Evolutionary conservation across 2,888 invertebrate species (phyloP), one percentile per base, ranked within the genome.

Genomic region (Drosophila merina): DNA sequence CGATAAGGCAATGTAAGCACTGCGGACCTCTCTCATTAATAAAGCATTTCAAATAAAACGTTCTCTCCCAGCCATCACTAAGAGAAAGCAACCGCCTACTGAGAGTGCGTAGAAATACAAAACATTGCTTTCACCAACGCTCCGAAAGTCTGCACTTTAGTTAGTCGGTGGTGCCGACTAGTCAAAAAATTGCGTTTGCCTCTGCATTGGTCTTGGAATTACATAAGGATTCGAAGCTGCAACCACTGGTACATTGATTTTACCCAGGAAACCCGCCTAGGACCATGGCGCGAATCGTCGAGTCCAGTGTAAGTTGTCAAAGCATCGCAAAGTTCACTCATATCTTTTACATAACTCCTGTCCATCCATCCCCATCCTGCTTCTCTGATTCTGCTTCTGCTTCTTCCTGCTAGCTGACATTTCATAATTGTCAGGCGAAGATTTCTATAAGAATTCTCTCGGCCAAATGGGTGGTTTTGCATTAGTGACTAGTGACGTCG

Each of bases 241-340:
- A 36, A 4, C 2, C 28, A 47, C 38, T 47, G 30, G 48, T 64
- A 64, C 57, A 76, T 77, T 77, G 69, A 77, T 74, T 79, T 42
- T 14, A 9, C 44, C 8, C 44, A 25, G 66, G 54, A 36, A 12
- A 36, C 36, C 42, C 44, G 20, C 31, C 60, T 4, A 48, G 55
- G 58, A 55, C 66, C 26, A 83, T 83, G 82, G 82, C 82, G 49
- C 82, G 82, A 52, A 40, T 80, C 38, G 64, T 83, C 55, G 82
- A 86, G 48, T 86, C 59, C 73, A 86, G 80, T 66, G 82, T 83
- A 78, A 83, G 82, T 83, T 85, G 38, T 72, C 56, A 75, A 74
- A 71, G 77, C 64, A 57, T 57, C 47, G 59, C 49, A 52, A 33
- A 76, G 40, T 38, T 52, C 47, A 44, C 31, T 56, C 55, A n/a